These are phyloP conservation scores for Gambelia wislizenii DNA, from an alignment of 2,797 vertebrate species.

Conservation along the genomic window DNA sequence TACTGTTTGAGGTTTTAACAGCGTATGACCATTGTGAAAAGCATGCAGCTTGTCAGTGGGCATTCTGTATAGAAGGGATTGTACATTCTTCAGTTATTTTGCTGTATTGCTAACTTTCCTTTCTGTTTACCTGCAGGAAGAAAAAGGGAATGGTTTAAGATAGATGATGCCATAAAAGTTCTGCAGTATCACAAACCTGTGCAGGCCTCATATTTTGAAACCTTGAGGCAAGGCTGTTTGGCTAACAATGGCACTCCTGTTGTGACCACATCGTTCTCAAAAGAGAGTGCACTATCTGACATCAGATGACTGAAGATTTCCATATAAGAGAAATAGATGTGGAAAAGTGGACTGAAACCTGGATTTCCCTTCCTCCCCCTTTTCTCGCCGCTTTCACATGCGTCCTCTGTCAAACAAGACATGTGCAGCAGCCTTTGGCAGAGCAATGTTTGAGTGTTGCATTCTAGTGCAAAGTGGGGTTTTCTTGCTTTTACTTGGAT, in stretches of 20 bases:
- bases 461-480: constrained; percentile 75
- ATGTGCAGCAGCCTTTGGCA: constrained; percentile 74
- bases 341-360: constrained; percentile 74
- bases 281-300: constrained; percentile 90
- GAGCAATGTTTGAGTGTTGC: constrained; percentile 75
- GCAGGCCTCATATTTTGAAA: constrained; percentile 96
- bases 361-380: constrained; percentile 62
- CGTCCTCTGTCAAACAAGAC: constrained; percentile 74
- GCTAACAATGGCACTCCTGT: constrained; percentile 96
- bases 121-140: constrained; percentile 85
- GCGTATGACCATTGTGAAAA: accelerated
- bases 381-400: constrained; percentile 66
- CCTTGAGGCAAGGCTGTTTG: constrained; percentile 91
- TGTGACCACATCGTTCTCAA: constrained; percentile 90
- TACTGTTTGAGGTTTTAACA: background rate
- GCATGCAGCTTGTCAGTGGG: background rate
- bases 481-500: constrained; percentile 66
- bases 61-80: background rate
- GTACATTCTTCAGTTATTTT: accelerated
- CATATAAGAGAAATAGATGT: constrained; percentile 55
- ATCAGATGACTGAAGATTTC: constrained; percentile 93
- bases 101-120: constrained; percentile 21
- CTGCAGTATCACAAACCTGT: constrained; percentile 97
- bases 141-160: constrained; percentile 99
- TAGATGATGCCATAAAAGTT: constrained; percentile 94